phyloP scores from a whole-genome alignment of 2,797 vertebrate species.

The Falco columbarius region DNA sequence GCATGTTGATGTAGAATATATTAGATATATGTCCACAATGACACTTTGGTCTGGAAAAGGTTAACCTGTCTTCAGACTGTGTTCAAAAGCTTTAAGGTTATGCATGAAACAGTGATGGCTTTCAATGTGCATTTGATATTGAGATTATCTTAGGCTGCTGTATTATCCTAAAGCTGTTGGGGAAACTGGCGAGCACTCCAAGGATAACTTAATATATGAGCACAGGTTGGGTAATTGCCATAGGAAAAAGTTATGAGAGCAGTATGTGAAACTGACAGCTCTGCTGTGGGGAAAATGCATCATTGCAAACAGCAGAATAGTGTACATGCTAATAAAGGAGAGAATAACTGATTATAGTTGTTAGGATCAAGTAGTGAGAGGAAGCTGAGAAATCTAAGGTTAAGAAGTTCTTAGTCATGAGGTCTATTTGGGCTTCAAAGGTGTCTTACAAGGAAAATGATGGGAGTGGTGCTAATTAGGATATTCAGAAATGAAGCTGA shows the following conservation, averaged over 20 bases:
- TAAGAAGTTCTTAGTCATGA: background rate
- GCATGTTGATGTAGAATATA: background rate
- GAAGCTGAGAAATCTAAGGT: background rate
- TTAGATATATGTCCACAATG: background rate
- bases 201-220: background rate
- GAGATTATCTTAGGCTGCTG: background rate
- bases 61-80: background rate
- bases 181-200: background rate
- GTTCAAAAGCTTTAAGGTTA: background rate
- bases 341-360: background rate
- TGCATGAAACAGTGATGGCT: background rate
- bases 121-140: background rate
- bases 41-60: background rate
- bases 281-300: background rate
- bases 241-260: background rate
- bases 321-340: background rate
- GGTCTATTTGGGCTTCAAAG: background rate
- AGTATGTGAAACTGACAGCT: background rate
- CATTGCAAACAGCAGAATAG: background rate
- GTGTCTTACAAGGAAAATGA: background rate
- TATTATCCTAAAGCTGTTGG: background rate
- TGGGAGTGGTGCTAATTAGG: background rate
- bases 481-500: background rate
- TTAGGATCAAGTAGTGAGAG: background rate
- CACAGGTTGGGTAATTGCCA: background rate